phyloP scores from a whole-genome alignment of 1,140 invertebrate genomes.

The Bicyclus anynana region DNA sequence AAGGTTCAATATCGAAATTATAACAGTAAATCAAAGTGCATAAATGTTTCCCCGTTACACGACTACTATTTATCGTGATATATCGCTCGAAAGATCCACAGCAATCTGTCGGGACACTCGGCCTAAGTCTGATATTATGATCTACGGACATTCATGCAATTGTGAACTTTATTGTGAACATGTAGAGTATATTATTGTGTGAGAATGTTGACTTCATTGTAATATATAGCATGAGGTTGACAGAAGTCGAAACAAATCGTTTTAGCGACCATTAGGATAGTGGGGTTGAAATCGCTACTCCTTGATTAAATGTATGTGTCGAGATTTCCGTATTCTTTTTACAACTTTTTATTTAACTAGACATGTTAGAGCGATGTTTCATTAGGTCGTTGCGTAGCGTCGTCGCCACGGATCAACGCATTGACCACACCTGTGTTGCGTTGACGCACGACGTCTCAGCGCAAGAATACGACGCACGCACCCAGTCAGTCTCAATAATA shows the following conservation, averaged over 20 bases:
- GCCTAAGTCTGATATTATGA: conserved; percentile 8
- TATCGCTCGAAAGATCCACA: conserved; percentile 15
- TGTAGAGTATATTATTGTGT: neutral
- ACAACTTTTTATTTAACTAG: too few species aligned
- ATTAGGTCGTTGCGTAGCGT: too few species aligned
- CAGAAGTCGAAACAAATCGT: conserved; percentile 24
- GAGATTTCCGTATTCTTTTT: conserved; percentile 5
- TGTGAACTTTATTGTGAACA: neutral
- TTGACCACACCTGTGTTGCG: too few species aligned
- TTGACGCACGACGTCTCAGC: too few species aligned
- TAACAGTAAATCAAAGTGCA: neutral
- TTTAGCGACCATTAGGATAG: conserved; percentile 20
- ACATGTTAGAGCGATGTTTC: too few species aligned
- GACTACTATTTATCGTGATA: conserved; percentile 8
- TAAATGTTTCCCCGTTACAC: conserved; percentile 3
- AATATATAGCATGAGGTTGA: conserved; percentile 19
- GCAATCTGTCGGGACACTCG: conserved; percentile 16
- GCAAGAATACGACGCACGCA: too few species aligned
- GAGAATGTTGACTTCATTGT: neutral
- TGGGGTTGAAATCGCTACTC: conserved; percentile 15
- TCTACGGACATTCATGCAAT: neutral
- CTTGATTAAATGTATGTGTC: conserved; percentile 17
- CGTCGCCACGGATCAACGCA: too few species aligned
- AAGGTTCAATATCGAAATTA: neutral
- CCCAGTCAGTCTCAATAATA: too few species aligned